Conservation (phyloP, 2,113 vertebrate species). For the Microtus oregoni region DNA sequence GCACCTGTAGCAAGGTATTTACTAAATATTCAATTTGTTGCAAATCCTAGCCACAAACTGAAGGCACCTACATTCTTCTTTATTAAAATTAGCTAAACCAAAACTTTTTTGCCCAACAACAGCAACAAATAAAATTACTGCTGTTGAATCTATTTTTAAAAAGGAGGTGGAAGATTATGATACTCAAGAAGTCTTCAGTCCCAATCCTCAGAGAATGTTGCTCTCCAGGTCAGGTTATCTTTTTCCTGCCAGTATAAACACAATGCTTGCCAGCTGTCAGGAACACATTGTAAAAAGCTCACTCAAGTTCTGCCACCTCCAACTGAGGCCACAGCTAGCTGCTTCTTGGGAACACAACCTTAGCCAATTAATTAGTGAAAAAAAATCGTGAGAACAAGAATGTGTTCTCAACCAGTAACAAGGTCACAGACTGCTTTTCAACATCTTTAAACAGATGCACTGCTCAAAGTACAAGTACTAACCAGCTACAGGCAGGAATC, state of each 20-base stretch:
- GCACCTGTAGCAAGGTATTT: neutral
- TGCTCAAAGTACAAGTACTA: neutral
- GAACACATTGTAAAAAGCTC: conserved; percentile 47
- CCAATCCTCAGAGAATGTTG: conserved; percentile 55
- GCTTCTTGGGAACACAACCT: conserved; percentile 34
- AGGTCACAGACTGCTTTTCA: conserved; percentile 27
- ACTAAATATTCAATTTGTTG: conserved; percentile 8
- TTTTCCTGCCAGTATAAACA: conserved; percentile 61
- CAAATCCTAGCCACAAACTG: conserved; percentile 23
- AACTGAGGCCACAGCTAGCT: conserved; percentile 21
- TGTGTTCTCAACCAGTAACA: conserved; percentile 10
- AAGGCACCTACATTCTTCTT: conserved; percentile 16
- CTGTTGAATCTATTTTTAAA: conserved; percentile 53
- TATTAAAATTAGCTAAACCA: conserved; percentile 45
- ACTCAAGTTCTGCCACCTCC: conserved; percentile 20
- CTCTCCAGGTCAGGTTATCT: conserved; percentile 29
- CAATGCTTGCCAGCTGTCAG: conserved; percentile 24
- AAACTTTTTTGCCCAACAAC: neutral
- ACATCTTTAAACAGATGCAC: neutral
- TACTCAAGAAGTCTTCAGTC: conserved; percentile 34
- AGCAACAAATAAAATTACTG: neutral
- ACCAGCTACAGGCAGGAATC: neutral
- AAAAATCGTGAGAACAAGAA: conserved; percentile 42
- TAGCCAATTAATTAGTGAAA: conserved; percentile 33
- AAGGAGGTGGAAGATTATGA: neutral